Percentiles rank a stretch among this genome's conserved stretches.
phyloP scores from a whole-genome alignment of 2,113 vertebrate species.

The Micromys minutus region DNA sequence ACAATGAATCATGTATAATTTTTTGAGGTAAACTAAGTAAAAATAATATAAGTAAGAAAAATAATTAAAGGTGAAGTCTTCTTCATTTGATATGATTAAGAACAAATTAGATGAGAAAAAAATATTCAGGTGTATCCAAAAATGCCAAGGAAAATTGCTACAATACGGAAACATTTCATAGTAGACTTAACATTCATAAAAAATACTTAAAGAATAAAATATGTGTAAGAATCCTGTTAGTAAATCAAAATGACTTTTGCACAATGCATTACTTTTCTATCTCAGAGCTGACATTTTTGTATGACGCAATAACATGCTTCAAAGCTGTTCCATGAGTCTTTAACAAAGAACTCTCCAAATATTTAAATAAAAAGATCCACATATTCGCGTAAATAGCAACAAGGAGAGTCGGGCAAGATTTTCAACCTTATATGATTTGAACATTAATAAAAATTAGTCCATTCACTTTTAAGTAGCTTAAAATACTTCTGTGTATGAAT shows the following conservation, averaged over 20 bases:
- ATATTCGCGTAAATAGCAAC: conserved; percentile 27
- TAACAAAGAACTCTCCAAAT: conserved; percentile 11
- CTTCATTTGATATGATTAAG: neutral
- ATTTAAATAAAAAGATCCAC: neutral
- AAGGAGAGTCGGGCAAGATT: neutral
- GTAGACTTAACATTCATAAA: neutral
- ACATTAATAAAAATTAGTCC: conserved; percentile 5
- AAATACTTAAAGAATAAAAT: neutral
- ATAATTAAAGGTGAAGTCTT: conserved; percentile 4
- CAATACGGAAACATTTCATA: conserved; percentile 15
- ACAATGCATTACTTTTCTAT: conserved; percentile 26
- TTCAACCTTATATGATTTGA: neutral
- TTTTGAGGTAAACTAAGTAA: neutral
- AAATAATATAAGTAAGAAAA: neutral
- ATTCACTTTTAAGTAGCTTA: neutral
- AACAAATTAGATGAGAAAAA: conserved; percentile 9
- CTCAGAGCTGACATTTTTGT: neutral
- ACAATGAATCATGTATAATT: neutral
- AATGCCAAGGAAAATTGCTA: conserved; percentile 4
- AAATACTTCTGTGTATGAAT: neutral
- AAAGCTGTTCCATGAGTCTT: neutral
- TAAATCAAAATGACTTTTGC: conserved; percentile 9
- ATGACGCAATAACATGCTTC: neutral
- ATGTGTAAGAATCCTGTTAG: neutral
- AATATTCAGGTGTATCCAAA: neutral